phyloP scores from a whole-genome alignment of 2,888 invertebrate genomes.

The Frankliniella intonsa region DNA sequence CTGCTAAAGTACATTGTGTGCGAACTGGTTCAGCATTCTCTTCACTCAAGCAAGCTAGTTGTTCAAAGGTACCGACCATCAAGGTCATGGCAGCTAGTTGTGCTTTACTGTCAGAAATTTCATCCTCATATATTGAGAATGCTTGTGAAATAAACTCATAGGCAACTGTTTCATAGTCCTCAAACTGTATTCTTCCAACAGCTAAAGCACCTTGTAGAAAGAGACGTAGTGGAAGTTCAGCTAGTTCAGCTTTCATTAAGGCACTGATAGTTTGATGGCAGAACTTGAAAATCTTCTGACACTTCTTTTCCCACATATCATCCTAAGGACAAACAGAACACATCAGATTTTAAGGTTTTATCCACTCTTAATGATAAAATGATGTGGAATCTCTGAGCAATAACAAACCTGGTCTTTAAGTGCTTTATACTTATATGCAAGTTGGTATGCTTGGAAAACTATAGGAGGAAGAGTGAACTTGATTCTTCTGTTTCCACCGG shows the following conservation, averaged over 20 bases:
- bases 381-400: no score
- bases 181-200: slow-evolving; percentile 85
- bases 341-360: slow-evolving; percentile 27
- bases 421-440: slow-evolving; percentile 78
- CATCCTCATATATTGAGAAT: slow-evolving; percentile 96
- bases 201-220: slow-evolving; percentile 95
- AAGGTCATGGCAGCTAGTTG: slow-evolving; percentile 93
- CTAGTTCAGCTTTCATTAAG: slow-evolving; percentile 89
- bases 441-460: slow-evolving; percentile 86
- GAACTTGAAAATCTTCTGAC: slow-evolving; percentile 96
- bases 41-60: slow-evolving; percentile 89
- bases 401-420: slow-evolving; percentile 62
- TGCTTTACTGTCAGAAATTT: slow-evolving; percentile 95
- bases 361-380: neutral
- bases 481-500: slow-evolving; percentile 84
- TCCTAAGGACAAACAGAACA: slow-evolving; percentile 56
- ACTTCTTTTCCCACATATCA: slow-evolving; percentile 97
- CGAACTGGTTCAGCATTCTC: slow-evolving; percentile 96
- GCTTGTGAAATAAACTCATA: slow-evolving; percentile 97
- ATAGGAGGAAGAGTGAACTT: slow-evolving; percentile 90
- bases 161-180: slow-evolving; percentile 93
- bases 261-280: slow-evolving; percentile 93
- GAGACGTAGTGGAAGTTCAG: slow-evolving; percentile 86
- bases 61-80: slow-evolving; percentile 92
- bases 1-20: slow-evolving; percentile 92